Evolutionary conservation across 2,113 vertebrate genomes (phyloP).

Genomic region (Semnornis frantzii): DNA sequence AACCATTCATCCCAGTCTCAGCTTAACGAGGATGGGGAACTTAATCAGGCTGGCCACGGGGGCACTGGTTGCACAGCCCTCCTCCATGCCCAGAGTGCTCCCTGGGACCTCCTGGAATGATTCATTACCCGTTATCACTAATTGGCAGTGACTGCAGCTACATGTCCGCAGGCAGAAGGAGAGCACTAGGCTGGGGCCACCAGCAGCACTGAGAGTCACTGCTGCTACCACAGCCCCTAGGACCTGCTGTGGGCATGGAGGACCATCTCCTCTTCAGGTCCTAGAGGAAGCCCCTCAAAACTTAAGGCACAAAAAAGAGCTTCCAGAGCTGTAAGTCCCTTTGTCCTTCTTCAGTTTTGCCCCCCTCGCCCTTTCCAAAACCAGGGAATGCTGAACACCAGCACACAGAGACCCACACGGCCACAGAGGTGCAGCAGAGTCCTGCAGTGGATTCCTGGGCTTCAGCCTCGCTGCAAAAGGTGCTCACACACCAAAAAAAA

Average conservation of each 20-base stretch:
- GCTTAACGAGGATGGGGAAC: background rate
- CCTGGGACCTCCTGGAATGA: background rate
- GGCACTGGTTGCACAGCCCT: background rate
- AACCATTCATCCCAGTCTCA: background rate
- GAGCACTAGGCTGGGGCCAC: background rate
- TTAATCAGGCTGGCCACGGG: background rate
- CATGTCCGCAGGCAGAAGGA: background rate
- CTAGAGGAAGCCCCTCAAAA: background rate
- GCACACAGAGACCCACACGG: accelerated
- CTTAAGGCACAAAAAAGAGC: background rate
- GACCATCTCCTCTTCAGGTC: accelerated
- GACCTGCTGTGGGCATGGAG: accelerated
- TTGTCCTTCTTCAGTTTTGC: background rate
- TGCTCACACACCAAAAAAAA: too few species aligned
- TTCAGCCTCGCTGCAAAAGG: background rate
- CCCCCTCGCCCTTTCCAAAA: background rate
- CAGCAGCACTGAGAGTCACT: background rate
- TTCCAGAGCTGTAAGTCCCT: accelerated
- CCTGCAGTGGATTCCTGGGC: accelerated
- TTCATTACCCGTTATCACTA: background rate
- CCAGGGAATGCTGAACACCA: accelerated
- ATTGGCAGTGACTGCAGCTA: background rate
- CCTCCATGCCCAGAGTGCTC: background rate
- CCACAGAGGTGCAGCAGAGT: accelerated
- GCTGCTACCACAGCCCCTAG: background rate